These are phyloP conservation scores for Porites lobata DNA, from an alignment of 92 coral and sea anemone genomes.

Conservation along the genomic window DNA sequence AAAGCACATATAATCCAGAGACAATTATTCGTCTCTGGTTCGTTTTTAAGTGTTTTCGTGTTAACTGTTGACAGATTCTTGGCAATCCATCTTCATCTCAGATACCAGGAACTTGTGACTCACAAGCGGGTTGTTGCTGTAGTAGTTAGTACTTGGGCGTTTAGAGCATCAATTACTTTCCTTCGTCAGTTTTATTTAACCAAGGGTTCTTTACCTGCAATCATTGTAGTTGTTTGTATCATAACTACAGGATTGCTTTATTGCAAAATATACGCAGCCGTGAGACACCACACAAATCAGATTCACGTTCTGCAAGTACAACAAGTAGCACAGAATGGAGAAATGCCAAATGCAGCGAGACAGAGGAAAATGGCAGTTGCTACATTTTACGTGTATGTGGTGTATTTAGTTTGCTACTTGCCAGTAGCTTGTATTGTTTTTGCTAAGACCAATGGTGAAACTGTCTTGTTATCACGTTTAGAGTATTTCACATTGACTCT, in stretches of 20 bases:
- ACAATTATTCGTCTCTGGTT: no score
- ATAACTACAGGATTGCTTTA: background rate
- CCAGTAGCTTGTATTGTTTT: background rate
- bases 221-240: background rate
- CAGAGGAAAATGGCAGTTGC: background rate
- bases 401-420: background rate
- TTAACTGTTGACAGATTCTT: conserved; percentile 16
- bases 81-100: conserved; percentile 19
- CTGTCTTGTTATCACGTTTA: background rate
- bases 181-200: no score
- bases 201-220: background rate
- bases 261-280: no score
- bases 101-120: conserved; percentile 28
- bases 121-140: conserved; percentile 8
- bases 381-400: background rate
- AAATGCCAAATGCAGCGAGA: background rate
- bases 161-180: background rate
- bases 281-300: no score
- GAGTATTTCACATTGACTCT: background rate
- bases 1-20: no score
- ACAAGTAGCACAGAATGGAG: no score
- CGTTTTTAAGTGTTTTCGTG: background rate
- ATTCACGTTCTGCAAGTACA: no score
- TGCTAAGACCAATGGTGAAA: background rate
- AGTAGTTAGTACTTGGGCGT: background rate